Base-by-base conservation (phyloP, 2,797 vertebrate genomes). In the Chaetodon trifasciatus region DNA sequence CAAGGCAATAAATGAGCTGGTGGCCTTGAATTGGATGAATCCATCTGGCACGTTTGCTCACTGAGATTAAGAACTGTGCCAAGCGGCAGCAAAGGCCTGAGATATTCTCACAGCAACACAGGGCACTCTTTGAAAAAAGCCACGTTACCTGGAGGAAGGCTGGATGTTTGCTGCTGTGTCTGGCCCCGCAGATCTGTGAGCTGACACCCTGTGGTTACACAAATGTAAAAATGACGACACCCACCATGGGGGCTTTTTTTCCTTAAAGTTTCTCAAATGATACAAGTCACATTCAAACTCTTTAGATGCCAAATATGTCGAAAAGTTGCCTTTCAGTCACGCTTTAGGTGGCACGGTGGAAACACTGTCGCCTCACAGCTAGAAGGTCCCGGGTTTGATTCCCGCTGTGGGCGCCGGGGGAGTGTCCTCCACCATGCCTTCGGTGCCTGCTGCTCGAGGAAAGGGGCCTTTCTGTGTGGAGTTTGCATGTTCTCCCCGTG, bases 11-110 rank as follows among this genome's bases (percentile, higher is more conserved):
- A 70, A 70, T 13, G 70, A 81, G 57, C 71, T 65, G 3, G 15
- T 5, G 32, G 71, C 67, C 67, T 72, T 53, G 63, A 71, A 82
- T 67, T 23, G 62, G 75, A 80, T 6, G 70, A 12, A 39, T 78
- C 24, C 57, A 58, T 17, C 69, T 76, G 79, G 72, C 72, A 55
- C 8, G 21, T 69, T 76, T 76, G 67, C 63, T 72, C 4, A 4
- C n/a, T 60, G 57, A 76, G 79, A 76, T 82, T 64, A 82, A 55
- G 52, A 56, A 37, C 21, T 8, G 49, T 70, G 79, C 72, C 79
- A 73, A 46, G 63, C 21, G 15, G 46, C 40, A 61, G 68, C 65
- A 61, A 19, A 49, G 64, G 64, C 52, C 24, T 39, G 62, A 76
- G 46, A 74, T 61, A 55, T 47, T 42, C 56, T 67, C 55, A 64